These are phyloP conservation scores for Meteorus sp. DNA, from an alignment of 1,140 invertebrate genomes.

Conservation along the genomic window DNA sequence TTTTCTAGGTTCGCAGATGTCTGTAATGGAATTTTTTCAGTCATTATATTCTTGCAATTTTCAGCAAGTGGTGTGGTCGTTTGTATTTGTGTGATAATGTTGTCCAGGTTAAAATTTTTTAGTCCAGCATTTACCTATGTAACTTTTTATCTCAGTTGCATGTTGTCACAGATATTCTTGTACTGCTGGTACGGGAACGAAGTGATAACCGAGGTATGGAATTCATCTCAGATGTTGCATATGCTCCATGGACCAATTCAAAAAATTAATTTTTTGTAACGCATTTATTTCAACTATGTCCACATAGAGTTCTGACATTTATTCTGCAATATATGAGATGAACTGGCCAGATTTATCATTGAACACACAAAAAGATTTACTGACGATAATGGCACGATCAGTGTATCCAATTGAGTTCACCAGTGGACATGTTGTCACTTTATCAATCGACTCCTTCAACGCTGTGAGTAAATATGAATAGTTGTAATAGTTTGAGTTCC, in stretches of 20 bases:
- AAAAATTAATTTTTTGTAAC: not conserved
- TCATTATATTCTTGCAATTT: slow-evolving; percentile 20
- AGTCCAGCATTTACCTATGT: slow-evolving; percentile 24
- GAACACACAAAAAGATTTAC: not conserved
- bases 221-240: not conserved
- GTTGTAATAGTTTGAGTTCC: no score
- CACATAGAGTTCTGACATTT: not conserved
- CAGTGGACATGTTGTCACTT: not conserved
- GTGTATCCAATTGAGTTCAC: not conserved
- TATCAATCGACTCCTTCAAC: not conserved
- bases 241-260: not conserved
- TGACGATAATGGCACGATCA: not conserved
- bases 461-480: not conserved
- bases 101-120: slow-evolving; percentile 19
- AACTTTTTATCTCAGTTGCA: slow-evolving; percentile 21
- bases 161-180: slow-evolving; percentile 29
- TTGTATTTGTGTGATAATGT: slow-evolving; percentile 27
- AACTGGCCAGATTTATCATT: not conserved
- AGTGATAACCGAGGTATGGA: not conserved
- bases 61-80: slow-evolving; percentile 24
- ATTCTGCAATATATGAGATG: not conserved
- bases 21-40: not conserved
- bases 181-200: slow-evolving; percentile 35
- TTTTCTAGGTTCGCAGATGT: not conserved
- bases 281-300: not conserved